Evolutionary conservation across 2,888 invertebrate genomes (phyloP).

Genomic region (Serrognathus titanus): DNA sequence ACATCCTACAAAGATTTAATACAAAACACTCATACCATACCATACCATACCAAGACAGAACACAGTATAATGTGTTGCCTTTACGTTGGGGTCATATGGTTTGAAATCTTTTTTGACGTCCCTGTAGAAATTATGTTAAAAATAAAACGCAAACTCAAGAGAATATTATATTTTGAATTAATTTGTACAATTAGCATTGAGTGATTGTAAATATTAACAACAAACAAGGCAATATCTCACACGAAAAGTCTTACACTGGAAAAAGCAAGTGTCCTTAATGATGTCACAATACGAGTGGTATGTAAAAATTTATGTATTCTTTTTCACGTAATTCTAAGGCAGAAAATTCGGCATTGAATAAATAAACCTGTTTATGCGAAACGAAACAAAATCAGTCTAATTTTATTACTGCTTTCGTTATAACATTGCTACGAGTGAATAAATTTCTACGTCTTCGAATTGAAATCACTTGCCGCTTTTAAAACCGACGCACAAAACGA

Average conservation of each 20-base stretch:
- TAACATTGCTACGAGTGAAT: slow-evolving; percentile 1
- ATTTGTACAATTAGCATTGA: slow-evolving; percentile 18
- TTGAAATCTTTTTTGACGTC: no score
- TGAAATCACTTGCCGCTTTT: neutral
- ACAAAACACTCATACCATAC: no score
- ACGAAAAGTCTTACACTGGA: slow-evolving; percentile 1
- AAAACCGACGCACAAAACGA: neutral
- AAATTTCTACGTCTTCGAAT: slow-evolving; percentile 1
- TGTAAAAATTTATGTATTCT: slow-evolving; percentile 15
- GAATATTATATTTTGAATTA: slow-evolving; percentile 12
- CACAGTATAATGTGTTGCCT: no score
- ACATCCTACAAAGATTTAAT: no score
- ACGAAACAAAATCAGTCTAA: slow-evolving; percentile 16
- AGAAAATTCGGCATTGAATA: slow-evolving; percentile 13
- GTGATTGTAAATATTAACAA: slow-evolving; percentile 13
- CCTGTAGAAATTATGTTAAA: neutral
- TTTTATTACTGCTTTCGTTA: slow-evolving; percentile 8
- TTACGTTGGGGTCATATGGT: no score
- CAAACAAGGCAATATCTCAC: slow-evolving; percentile 8
- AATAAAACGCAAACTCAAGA: slow-evolving; percentile 7
- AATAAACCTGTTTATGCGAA: slow-evolving; percentile 6
- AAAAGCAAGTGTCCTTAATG: slow-evolving; percentile 5
- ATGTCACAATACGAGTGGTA: slow-evolving; percentile 14
- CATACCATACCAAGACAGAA: no score
- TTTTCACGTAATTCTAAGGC: slow-evolving; percentile 15